Conservation (phyloP, 2,888 invertebrate species). For the Stictocephala bisonia region DNA sequence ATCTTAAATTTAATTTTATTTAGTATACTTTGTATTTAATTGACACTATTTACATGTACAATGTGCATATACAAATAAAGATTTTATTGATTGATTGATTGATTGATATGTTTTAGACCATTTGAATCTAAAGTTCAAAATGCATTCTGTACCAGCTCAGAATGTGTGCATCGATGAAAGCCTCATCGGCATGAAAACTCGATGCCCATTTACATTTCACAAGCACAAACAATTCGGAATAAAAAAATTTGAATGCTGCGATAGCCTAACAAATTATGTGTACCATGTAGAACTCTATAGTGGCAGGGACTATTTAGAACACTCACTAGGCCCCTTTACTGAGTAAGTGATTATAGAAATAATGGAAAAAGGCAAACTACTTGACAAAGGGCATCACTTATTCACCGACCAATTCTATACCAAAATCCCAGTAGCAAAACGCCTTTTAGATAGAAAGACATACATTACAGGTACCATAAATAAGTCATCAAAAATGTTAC, state of each 20-base stretch:
- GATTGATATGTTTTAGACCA: not conserved
- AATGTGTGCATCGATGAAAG: constrained; percentile 23
- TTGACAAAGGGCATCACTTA: constrained; percentile 1
- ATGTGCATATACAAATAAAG: too few relatives aligned
- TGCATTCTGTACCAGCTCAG: not conserved
- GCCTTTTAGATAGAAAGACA: not conserved
- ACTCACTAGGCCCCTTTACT: not conserved
- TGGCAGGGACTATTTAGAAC: not conserved
- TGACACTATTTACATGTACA: too few relatives aligned
- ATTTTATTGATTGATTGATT: too few relatives aligned
- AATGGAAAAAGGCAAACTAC: not conserved
- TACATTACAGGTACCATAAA: constrained; percentile 1
- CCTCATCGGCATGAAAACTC: constrained; percentile 19
- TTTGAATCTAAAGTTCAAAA: not conserved
- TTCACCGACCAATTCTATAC: constrained; percentile 27
- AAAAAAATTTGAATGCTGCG: constrained; percentile 17
- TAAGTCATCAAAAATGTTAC: not conserved
- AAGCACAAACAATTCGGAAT: constrained; percentile 14
- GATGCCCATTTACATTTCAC: constrained; percentile 4
- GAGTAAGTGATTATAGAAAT: not conserved
- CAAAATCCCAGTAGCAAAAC: not conserved
- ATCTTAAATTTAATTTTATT: too few relatives aligned
- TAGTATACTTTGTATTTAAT: too few relatives aligned
- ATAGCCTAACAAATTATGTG: constrained; percentile 14
- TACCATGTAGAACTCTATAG: not conserved